Evolutionary conservation across 2,797 vertebrate genomes (phyloP).

Genomic region (Oceanodroma leucorhoa): DNA sequence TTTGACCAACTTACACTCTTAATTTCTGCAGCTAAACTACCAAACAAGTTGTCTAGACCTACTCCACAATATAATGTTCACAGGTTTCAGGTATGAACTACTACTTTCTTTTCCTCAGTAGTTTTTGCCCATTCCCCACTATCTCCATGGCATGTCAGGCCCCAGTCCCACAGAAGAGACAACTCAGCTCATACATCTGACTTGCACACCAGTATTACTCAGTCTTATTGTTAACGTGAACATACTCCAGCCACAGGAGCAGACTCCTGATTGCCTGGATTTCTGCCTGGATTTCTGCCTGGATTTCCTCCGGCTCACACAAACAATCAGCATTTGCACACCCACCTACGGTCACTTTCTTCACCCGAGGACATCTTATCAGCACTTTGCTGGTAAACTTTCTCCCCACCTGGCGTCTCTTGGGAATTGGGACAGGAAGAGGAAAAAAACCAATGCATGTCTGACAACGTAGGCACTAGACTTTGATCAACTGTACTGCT

Average conservation of each 20-base stretch:
- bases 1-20: not conserved
- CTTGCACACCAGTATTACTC: not conserved
- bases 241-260: not conserved
- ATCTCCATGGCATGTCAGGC: fast-evolving
- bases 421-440: not conserved
- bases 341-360: not conserved
- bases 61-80: not conserved
- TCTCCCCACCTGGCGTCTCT: not conserved
- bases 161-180: not conserved
- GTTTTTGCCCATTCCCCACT: not conserved
- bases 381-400: not conserved
- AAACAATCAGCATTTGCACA: not conserved
- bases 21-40: not conserved
- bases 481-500: not conserved
- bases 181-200: not conserved
- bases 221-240: not conserved
- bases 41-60: not conserved
- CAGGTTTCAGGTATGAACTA: not conserved
- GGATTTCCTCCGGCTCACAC: not conserved
- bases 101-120: not conserved
- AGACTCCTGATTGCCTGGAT: not conserved
- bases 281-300: not conserved
- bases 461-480: not conserved
- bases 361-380: not conserved
- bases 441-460: not conserved